phyloP scores from a whole-genome alignment of 37 sponge, comb jelly and placozoan species.

The Axinella damicornis region DNA sequence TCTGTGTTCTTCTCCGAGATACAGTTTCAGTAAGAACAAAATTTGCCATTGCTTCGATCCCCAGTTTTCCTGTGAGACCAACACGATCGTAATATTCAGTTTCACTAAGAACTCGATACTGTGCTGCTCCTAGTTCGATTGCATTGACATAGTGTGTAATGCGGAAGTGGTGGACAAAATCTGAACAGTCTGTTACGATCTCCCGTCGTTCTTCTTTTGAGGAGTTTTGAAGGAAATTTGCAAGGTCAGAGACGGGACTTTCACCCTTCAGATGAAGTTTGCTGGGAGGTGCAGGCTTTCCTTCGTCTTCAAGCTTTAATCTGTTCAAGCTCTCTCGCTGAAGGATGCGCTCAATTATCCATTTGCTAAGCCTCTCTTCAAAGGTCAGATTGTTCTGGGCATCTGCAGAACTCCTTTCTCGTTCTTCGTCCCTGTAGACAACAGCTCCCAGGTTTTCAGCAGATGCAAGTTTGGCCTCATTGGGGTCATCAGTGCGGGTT shows the following conservation, averaged over 20 bases:
- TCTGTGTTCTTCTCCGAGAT: conserved; percentile 11
- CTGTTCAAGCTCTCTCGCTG: not conserved
- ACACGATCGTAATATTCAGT: conserved; percentile 40
- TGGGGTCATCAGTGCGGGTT: not conserved
- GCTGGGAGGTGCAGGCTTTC: not conserved
- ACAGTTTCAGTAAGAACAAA: not conserved
- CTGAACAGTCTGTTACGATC: conserved; percentile 23
- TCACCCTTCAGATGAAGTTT: not conserved
- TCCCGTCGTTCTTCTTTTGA: not conserved
- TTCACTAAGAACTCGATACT: conserved; percentile 60
- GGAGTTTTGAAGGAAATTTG: not conserved
- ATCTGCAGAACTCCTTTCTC: conserved; percentile 23
- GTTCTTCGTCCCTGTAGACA: not conserved
- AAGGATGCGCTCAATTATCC: conserved; percentile 49
- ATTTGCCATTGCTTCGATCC: conserved; percentile 35
- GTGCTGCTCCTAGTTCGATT: conserved; percentile 62
- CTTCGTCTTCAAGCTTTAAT: not conserved
- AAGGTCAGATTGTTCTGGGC: conserved; percentile 26
- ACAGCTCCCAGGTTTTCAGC: not conserved
- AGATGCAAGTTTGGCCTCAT: not conserved
- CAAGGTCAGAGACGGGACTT: not conserved
- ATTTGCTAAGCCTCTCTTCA: conserved; percentile 64
- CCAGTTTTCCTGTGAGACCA: conserved; percentile 18
- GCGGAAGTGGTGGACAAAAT: conserved; percentile 51
- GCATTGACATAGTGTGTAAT: conserved; percentile 76